Percentiles rank a stretch among this genome's conserved stretches.
phyloP scores from a whole-genome alignment of 1,140 invertebrate species.

The Tetraneura akinire region DNA sequence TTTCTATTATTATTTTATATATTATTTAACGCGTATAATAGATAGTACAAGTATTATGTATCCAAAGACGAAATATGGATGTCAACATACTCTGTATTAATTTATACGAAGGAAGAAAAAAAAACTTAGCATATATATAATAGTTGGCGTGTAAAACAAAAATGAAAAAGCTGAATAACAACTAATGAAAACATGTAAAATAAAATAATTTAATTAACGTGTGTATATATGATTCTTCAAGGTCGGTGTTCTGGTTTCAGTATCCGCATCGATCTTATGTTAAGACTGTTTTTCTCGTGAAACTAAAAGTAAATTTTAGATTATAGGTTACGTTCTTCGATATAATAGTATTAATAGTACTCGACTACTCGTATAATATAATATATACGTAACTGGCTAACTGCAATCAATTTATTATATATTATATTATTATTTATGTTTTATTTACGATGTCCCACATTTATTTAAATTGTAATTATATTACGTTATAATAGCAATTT shows the following conservation, averaged over 20 bases:
- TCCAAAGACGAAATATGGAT: background rate
- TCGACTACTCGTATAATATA: no score
- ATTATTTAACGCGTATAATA: no score
- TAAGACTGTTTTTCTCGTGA: background rate
- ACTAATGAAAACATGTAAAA: background rate
- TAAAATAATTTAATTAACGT: background rate
- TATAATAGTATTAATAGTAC: no score
- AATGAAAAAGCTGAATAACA: background rate
- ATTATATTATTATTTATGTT: no score
- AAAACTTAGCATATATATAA: no score
- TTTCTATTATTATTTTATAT: no score
- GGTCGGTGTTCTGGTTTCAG: background rate
- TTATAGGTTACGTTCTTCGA: background rate
- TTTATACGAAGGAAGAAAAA: background rate
- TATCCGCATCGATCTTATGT: conserved; percentile 4
- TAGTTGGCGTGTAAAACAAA: background rate
- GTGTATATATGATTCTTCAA: background rate
- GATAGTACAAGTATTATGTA: conserved; percentile 1
- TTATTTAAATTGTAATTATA: no score
- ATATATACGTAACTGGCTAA: no score
- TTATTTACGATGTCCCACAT: no score
- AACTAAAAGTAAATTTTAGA: conserved; percentile 27
- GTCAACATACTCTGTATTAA: background rate
- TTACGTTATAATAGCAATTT: no score
- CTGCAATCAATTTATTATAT: no score